Conservation (phyloP, 1,140 invertebrate genomes). For the Pseudomyrmex cubaensis region DNA sequence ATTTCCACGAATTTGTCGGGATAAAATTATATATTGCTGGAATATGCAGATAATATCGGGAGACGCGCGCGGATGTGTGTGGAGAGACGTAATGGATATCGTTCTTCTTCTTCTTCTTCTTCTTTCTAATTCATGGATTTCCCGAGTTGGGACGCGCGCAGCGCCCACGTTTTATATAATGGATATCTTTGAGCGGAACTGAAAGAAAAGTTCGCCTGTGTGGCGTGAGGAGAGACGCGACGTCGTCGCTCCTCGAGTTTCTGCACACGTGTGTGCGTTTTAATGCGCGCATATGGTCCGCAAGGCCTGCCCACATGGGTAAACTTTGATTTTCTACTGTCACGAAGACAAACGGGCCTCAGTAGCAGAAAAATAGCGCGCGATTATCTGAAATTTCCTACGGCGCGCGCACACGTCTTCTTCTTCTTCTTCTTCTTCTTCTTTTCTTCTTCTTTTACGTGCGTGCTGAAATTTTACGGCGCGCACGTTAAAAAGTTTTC, state of each 20-base stretch:
- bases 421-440: too few relatives aligned
- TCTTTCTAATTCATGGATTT: too few relatives aligned
- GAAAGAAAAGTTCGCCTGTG: conserved; percentile 45
- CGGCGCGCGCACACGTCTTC: too few relatives aligned
- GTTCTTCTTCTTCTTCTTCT: too few relatives aligned
- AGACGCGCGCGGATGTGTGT: too few relatives aligned
- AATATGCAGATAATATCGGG: conserved; percentile 41
- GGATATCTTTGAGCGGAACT: conserved; percentile 53
- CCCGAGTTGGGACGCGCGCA: too few relatives aligned
- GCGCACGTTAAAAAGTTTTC: too few relatives aligned
- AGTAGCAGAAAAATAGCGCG: conserved; percentile 30
- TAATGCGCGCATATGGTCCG: conserved; percentile 46
- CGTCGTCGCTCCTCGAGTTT: not conserved
- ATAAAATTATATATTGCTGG: conserved; percentile 11
- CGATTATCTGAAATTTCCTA: conserved; percentile 42
- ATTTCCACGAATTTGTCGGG: conserved; percentile 6
- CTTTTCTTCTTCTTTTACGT: not conserved
- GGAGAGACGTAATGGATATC: too few relatives aligned
- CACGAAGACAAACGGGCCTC: conserved; percentile 44
- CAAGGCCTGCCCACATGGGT: conserved; percentile 46
- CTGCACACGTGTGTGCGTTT: not conserved
- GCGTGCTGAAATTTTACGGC: not conserved
- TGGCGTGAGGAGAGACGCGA: not conserved
- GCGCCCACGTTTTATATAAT: conserved; percentile 9
- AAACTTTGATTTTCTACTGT: conserved; percentile 52